Evolutionary conservation across 2,113 vertebrate genomes (phyloP).

Genomic region (Phoxinus phoxinus): DNA sequence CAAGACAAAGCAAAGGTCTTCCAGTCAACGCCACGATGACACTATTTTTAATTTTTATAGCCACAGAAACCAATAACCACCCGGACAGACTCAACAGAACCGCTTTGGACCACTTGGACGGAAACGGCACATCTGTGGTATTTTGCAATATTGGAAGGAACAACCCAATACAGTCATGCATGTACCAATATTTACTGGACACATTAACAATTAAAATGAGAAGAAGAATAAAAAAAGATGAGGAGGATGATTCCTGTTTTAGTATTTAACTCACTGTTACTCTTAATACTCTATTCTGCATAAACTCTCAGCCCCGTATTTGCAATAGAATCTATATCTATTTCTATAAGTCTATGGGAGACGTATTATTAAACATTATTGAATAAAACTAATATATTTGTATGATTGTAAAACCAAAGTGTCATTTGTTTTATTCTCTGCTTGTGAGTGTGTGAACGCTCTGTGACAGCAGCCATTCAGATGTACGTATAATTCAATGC

Average conservation of each 20-base stretch:
- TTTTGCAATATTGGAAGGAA: slow-evolving; percentile 39
- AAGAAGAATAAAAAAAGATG: slow-evolving; percentile 15
- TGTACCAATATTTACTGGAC: slow-evolving; percentile 81
- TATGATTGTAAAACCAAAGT: slow-evolving; percentile 78
- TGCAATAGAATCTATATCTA: slow-evolving; percentile 81
- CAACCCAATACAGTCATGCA: slow-evolving; percentile 72
- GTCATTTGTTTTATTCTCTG: slow-evolving; percentile 56
- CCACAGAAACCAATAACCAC: slow-evolving; percentile 46
- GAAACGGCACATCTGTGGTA: slow-evolving; percentile 20
- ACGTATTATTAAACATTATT: slow-evolving; percentile 82
- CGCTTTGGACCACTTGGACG: background rate
- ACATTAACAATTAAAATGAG: slow-evolving; percentile 57
- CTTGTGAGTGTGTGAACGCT: slow-evolving; percentile 9
- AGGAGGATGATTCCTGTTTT: slow-evolving; percentile 65
- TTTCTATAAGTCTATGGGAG: slow-evolving; percentile 79
- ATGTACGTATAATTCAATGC: background rate
- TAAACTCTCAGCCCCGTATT: slow-evolving; percentile 75
- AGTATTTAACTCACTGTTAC: slow-evolving; percentile 69
- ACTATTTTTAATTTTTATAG: slow-evolving; percentile 78
- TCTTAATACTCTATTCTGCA: slow-evolving; percentile 60
- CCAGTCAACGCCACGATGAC: slow-evolving; percentile 77
- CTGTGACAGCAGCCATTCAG: background rate
- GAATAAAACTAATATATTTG: slow-evolving; percentile 88
- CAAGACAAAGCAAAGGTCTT: slow-evolving; percentile 74
- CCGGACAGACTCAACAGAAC: slow-evolving; percentile 46